A percentile compares a stretch with the other conserved stretches of the same genome.
Conservation (phyloP, 2,113 vertebrate species). For the Sphyrna mokarran region DNA sequence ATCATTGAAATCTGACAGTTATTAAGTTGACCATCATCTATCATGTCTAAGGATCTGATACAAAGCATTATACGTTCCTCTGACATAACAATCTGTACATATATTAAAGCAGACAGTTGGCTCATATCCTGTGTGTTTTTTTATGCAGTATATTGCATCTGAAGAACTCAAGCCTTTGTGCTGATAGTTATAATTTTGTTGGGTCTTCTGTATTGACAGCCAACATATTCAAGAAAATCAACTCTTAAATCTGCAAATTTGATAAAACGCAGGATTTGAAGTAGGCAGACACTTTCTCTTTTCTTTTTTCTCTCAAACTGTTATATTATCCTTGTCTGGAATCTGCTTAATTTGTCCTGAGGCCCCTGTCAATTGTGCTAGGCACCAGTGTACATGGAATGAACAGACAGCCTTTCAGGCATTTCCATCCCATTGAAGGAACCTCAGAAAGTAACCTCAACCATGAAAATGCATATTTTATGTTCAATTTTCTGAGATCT, state of each 20-base stretch:
- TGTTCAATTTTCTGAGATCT: not conserved
- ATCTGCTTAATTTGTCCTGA: not conserved
- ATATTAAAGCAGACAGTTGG: not conserved
- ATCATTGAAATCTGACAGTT: not conserved
- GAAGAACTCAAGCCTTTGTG: not conserved
- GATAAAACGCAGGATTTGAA: not conserved
- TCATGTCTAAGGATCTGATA: not conserved
- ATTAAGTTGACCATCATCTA: not conserved
- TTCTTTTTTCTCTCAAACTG: not conserved
- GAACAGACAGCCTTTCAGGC: not conserved
- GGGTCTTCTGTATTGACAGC: not conserved
- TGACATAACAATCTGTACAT: not conserved
- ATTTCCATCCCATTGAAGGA: not conserved
- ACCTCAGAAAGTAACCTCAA: conserved; percentile 15
- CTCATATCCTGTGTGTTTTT: not conserved
- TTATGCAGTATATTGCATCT: not conserved
- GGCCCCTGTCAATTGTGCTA: not conserved
- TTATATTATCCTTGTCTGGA: not conserved
- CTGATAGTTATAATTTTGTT: too few relatives aligned
- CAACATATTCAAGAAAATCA: not conserved
- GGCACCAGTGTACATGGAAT: not conserved
- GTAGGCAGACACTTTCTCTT: not conserved
- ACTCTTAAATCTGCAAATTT: not conserved
- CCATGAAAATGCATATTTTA: conserved; percentile 5
- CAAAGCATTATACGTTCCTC: not conserved